Evolutionary conservation across 2,797 vertebrate species (phyloP).

Genomic region (Sciurus vulgaris): DNA sequence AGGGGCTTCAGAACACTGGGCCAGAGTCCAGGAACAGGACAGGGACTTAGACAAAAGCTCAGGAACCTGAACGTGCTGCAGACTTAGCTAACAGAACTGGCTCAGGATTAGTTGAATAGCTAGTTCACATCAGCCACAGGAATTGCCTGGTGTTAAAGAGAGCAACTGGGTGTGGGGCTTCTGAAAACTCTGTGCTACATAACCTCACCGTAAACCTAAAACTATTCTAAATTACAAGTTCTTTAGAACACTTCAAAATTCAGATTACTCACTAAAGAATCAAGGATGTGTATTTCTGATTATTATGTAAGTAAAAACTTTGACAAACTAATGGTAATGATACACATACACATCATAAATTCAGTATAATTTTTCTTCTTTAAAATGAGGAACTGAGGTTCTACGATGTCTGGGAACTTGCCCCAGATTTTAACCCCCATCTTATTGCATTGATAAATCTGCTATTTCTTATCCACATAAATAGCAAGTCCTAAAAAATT

Average conservation of each 20-base stretch:
- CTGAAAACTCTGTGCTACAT: fast-evolving
- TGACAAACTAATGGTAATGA: not conserved
- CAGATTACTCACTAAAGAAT: not conserved
- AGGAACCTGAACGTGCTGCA: not conserved
- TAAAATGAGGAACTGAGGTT: not conserved
- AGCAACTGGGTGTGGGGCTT: not conserved
- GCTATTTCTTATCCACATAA: not conserved
- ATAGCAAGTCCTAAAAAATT: not conserved
- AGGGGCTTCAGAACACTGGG: not conserved
- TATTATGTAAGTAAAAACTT: not conserved
- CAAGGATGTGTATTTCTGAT: not conserved
- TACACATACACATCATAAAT: not conserved
- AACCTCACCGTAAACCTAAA: not conserved
- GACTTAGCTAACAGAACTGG: not conserved
- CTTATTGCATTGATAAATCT: not conserved
- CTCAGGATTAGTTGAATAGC: no score
- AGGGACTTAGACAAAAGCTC: not conserved
- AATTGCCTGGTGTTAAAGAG: not conserved
- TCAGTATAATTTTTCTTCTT: not conserved
- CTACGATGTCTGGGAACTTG: not conserved
- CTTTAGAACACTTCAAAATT: not conserved
- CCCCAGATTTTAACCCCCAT: not conserved
- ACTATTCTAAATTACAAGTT: not conserved
- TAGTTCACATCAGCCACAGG: not conserved
- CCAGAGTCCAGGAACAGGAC: not conserved